These are phyloP conservation scores for Ichneumoninae sp. DNA, from an alignment of 2,888 invertebrate genomes.

Conservation along the genomic window DNA sequence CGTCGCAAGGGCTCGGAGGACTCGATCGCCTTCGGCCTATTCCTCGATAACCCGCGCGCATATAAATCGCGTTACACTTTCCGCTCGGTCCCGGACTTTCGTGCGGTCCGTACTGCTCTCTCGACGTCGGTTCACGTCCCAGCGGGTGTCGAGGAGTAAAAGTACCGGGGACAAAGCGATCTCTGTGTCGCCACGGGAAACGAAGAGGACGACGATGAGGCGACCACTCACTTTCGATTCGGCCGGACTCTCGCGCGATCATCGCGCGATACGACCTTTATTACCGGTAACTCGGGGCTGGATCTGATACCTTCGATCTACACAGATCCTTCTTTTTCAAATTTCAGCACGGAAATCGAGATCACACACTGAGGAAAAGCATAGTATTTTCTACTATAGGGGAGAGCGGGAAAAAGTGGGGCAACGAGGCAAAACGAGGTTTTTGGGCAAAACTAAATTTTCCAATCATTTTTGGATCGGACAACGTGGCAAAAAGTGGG, in stretches of 20 bases:
- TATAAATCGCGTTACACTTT: conserved; percentile 28
- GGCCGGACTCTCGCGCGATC: conserved; percentile 8
- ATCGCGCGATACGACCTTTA: neutral
- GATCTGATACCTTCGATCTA: conserved; percentile 1
- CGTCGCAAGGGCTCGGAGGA: conserved; percentile 1
- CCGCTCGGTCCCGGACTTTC: conserved; percentile 25
- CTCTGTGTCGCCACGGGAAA: conserved; percentile 28
- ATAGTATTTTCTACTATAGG: too few relatives aligned
- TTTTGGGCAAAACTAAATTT: too few relatives aligned
- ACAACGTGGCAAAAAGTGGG: too few relatives aligned
- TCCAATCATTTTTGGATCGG: too few relatives aligned
- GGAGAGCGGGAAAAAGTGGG: too few relatives aligned
- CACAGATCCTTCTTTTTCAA: neutral
- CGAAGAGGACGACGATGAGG: conserved; percentile 17
- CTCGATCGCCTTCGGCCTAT: neutral
- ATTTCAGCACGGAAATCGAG: neutral
- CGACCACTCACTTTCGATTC: conserved; percentile 35
- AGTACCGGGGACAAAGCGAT: conserved; percentile 38
- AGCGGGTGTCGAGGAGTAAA: conserved; percentile 25
- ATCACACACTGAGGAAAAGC: neutral
- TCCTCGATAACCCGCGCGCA: conserved; percentile 6
- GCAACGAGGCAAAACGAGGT: too few relatives aligned
- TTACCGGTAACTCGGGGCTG: neutral
- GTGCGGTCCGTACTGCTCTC: neutral
- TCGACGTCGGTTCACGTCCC: conserved; percentile 16